Evolutionary conservation across 1,140 invertebrate genomes (phyloP), one percentile per base, ranked within the genome.

Genomic region (Solenopsis invicta): DNA sequence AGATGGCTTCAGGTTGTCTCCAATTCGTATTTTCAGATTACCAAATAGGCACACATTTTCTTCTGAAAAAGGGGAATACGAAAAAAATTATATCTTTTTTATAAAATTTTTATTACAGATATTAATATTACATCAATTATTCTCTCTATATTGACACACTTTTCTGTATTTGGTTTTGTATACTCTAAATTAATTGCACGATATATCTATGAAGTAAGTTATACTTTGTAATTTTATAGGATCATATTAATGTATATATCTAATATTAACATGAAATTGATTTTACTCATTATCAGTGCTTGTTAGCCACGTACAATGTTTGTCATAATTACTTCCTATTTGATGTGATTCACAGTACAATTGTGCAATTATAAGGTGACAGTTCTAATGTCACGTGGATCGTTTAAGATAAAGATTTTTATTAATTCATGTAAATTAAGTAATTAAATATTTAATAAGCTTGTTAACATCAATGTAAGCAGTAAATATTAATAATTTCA

Each of bases 301-400:
- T 41, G 56, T 77, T 77, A 45, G 8, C 9, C 21, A n/a, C 24
- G 10, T 54, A 41, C 16, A 77, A 77, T 62, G 41, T 61, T 77
- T 77, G 56, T 48, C 41, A 59, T 18, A 77, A 77, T 77, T 77
- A 77, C 10, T 10, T 48, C 5, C 37, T 62, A 77, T 48, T 77
- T 62, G 59, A 18, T 41, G 21, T 21, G 37, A 45, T 62, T 77
- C 59, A 61, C 18, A 77, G 37, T 5, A 48, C 37, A 18, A 0
- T 62, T 29, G 24, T 29, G 59, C 48, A 77, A 62, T 77, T 62
- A 77, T 29, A 29, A 29, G 29, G 29, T 29, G 29, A 29, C 29
- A 29, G 0, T 29, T 29, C 29, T 29, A 29, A 29, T 29, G n/a
- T n/a, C n/a, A n/a, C 2, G 29, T 29, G 29, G 29, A 29, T 29